Conservation (phyloP, 2,113 vertebrate genomes). For the Oceanodroma tethys region DNA sequence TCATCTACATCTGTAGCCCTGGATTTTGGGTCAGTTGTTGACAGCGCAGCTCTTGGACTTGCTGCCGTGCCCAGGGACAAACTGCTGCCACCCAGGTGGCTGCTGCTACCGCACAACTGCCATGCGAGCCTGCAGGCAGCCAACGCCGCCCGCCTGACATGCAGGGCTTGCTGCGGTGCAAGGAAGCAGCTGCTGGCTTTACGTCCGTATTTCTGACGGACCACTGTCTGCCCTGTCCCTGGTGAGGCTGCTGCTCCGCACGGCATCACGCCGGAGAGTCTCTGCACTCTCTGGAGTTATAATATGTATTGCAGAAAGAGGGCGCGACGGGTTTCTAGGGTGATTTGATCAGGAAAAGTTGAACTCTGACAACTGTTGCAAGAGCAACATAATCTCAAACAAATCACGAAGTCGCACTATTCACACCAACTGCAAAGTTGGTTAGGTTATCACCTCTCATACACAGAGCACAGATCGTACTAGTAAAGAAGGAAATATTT, state of each 20-base stretch:
- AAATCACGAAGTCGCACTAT: not conserved
- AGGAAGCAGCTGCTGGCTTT: not conserved
- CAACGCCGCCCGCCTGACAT: accelerated
- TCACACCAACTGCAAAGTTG: not conserved
- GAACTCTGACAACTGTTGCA: not conserved
- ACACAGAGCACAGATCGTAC: not conserved
- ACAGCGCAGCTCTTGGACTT: not conserved
- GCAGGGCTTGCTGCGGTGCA: not conserved
- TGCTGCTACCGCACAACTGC: not conserved
- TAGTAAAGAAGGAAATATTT: not conserved
- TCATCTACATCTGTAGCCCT: not conserved
- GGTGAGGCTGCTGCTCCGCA: not conserved
- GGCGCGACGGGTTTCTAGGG: accelerated
- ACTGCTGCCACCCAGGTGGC: not conserved
- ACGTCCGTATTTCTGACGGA: accelerated
- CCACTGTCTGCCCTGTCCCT: accelerated
- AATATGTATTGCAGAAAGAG: not conserved
- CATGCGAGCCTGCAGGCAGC: not conserved
- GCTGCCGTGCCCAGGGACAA: not conserved
- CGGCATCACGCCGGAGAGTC: accelerated
- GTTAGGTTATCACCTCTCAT: not conserved
- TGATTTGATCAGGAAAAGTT: not conserved
- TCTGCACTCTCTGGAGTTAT: not conserved
- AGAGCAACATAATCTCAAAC: not conserved
- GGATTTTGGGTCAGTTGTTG: not conserved